phyloP scores from a whole-genome alignment of 2,888 invertebrate species.

The Conus canariensis region DNA sequence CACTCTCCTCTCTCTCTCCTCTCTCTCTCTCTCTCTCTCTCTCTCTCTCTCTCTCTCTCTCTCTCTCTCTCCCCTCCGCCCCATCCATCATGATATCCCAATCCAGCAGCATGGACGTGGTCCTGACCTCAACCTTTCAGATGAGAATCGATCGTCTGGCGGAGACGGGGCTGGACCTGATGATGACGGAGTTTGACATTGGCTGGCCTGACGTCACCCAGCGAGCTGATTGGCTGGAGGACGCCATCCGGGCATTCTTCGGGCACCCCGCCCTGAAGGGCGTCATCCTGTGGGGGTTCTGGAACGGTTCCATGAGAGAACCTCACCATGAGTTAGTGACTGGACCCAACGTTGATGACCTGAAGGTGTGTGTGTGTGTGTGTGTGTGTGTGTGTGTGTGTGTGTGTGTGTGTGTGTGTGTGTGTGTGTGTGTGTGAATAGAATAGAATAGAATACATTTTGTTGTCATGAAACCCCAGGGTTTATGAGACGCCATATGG shows the following conservation, averaged over 20 bases:
- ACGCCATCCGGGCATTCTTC: conserved; percentile 50
- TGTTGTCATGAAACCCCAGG: too few species aligned
- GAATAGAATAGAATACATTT: too few species aligned
- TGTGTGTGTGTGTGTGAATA: too few species aligned
- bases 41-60: too few species aligned
- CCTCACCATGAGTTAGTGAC: conserved; percentile 16
- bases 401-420: too few species aligned
- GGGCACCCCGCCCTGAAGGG: conserved; percentile 54
- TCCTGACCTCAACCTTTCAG: not conserved
- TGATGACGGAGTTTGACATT: conserved; percentile 41
- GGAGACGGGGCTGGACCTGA: conserved; percentile 28
- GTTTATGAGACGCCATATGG: too few species aligned
- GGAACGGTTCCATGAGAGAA: conserved; percentile 41
- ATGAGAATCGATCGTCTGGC: conserved; percentile 27
- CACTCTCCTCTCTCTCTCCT: too few species aligned
- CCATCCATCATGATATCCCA: too few species aligned
- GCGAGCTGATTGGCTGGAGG: conserved; percentile 48
- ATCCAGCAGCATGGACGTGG: too few species aligned
- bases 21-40: too few species aligned
- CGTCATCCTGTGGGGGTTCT: conserved; percentile 55
- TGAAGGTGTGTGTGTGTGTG: not conserved
- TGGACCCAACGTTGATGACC: not conserved
- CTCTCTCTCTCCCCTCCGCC: too few species aligned
- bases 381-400: too few species aligned
- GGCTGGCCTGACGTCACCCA: conserved; percentile 27